Base-by-base conservation (phyloP, 2,113 vertebrate species). In the Morone chrysops region DNA sequence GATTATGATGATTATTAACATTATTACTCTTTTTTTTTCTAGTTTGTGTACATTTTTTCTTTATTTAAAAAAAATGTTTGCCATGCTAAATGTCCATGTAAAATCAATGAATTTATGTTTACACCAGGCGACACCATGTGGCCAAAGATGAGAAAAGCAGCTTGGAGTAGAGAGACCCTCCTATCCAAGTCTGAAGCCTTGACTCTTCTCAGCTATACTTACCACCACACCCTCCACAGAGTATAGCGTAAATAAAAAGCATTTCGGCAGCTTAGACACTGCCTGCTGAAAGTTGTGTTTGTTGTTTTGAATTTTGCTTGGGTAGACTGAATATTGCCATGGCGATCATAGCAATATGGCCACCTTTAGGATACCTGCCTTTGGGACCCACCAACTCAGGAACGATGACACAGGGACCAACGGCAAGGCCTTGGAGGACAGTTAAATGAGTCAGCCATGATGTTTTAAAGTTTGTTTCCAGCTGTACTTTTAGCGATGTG, bases 341-440 rank as follows among this genome's bases (percentile, higher is more conserved):
- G 45, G 78, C 18, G 40, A 40, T 17, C 69, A 86, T 78, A 79
- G 85, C 85, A 89, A 81, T 83, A 89, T 85, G 75, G 69, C 80
- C 48, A 72, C 74, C 38, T 56, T 22, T 8, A 18, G 53, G 82
- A 70, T 92, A 94, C 91, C 87, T 91, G 91, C 67, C 62, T 85
- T 67, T 43, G 79, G 83, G 87, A 82, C 85, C 69, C n/a, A 9
- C 14, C n/a, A 0, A 18, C 36, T 73, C 86, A 43, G 87, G 80
- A 59, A 83, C 56, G 89, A 84, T 74, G 87, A 88, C 10, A 73
- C 94, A 94, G 80, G 82, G 90, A 18, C 59, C 56, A 65, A 22
- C 11, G 71, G 70, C 17, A 41, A 20, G 2, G 40, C 91, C 93
- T 93, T 95, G 73, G 84, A 93, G 85, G 65, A 94, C 87, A 93